A percentile compares a stretch with the other conserved stretches of the same genome.
These are phyloP conservation scores for Orius insidiosus DNA, from an alignment of 1,140 invertebrate genomes.

Conservation along the genomic window DNA sequence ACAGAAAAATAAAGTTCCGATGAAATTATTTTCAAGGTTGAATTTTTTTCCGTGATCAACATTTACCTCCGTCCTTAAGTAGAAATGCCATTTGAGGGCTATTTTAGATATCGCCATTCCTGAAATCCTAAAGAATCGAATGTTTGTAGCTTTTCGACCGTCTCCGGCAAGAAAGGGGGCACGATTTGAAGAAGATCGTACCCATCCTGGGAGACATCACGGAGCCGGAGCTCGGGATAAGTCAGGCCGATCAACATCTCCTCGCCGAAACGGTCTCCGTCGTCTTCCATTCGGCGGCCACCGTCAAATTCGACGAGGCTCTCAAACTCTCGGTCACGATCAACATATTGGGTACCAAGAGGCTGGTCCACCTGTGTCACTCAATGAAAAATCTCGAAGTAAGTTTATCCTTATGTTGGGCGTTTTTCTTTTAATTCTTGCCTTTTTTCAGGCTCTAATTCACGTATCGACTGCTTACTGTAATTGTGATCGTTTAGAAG, in stretches of 20 bases:
- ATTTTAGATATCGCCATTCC: too few relatives aligned
- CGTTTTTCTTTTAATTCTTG: neutral
- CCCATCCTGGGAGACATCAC: slow-evolving; percentile 48
- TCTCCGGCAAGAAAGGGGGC: neutral
- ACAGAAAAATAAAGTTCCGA: too few relatives aligned
- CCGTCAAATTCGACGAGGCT: slow-evolving; percentile 95
- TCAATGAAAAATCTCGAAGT: slow-evolving; percentile 70
- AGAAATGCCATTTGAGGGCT: too few relatives aligned
- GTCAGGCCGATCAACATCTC: slow-evolving; percentile 31
- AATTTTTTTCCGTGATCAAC: too few relatives aligned
- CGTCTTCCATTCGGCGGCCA: slow-evolving; percentile 96
- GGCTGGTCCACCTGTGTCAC: slow-evolving; percentile 68
- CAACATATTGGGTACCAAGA: slow-evolving; percentile 76
- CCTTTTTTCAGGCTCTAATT: slow-evolving; percentile 37
- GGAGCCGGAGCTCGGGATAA: slow-evolving; percentile 37
- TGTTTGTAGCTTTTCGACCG: slow-evolving; percentile 17
- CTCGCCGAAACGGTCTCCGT: slow-evolving; percentile 53
- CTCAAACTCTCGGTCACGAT: slow-evolving; percentile 80
- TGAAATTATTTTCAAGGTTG: too few relatives aligned
- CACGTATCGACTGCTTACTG: slow-evolving; percentile 76
- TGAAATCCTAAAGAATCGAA: too few relatives aligned
- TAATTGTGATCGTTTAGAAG: slow-evolving; percentile 48
- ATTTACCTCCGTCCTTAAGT: too few relatives aligned
- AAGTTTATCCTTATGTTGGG: slow-evolving; percentile 20
- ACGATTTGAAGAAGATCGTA: slow-evolving; percentile 7